Evolutionary conservation across 1,140 invertebrate genomes (phyloP).

Genomic region (Platorchestia sp.): DNA sequence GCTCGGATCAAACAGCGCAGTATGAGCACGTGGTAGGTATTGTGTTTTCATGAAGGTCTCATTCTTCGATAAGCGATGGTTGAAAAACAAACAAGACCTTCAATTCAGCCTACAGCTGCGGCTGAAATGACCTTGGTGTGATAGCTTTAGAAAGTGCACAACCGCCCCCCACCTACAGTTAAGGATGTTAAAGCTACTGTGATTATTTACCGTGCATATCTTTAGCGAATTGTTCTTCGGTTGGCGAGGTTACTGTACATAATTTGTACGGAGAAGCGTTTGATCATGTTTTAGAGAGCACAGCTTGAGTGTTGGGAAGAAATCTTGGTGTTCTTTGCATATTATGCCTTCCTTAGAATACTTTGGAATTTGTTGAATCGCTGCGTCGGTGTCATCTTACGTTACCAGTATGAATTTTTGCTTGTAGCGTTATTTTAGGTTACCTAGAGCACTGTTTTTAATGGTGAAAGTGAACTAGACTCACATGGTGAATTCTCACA

Average conservation of each 20-base stretch:
- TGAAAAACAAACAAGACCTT: background rate
- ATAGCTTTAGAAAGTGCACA: background rate
- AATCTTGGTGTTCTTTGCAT: background rate
- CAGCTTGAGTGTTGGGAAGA: background rate
- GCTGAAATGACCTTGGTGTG: background rate
- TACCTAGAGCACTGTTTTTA: background rate
- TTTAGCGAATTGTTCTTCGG: background rate
- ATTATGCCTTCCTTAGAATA: background rate
- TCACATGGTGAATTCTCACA: background rate
- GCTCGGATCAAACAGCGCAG: background rate
- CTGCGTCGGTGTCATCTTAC: background rate
- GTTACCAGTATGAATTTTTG: background rate
- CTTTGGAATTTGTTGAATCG: background rate
- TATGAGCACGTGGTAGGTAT: background rate
- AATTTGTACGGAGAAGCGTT: background rate
- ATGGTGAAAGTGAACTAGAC: background rate
- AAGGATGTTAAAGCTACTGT: constrained; percentile 41
- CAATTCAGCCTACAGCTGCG: background rate
- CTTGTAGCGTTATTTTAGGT: background rate
- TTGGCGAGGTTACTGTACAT: background rate
- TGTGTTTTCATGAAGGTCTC: background rate
- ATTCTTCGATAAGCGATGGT: background rate
- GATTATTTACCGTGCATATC: constrained; percentile 27
- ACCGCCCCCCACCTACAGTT: background rate
- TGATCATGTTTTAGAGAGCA: background rate